These are phyloP conservation scores for Formica selysi DNA, from an alignment of 1,140 invertebrate genomes.

Conservation along the genomic window DNA sequence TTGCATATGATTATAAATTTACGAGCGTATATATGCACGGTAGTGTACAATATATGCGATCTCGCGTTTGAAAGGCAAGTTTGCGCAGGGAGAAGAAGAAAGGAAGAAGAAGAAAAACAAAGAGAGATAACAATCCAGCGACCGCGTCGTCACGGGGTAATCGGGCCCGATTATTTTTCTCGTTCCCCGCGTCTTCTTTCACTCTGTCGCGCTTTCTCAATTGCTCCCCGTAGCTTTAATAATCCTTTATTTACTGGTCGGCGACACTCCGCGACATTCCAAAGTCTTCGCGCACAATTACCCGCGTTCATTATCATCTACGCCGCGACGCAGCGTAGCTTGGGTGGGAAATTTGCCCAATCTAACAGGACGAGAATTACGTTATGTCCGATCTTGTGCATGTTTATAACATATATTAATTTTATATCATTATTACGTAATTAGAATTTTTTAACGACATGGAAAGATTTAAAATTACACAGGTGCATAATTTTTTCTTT, in stretches of 20 bases:
- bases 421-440: too few relatives aligned
- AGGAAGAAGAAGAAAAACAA: neutral
- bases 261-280: constrained; percentile 43
- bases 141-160: constrained; percentile 17
- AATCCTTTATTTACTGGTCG: constrained; percentile 54
- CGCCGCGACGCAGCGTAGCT: constrained; percentile 5
- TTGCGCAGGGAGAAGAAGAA: neutral
- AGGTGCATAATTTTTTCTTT: too few relatives aligned
- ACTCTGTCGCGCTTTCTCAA: constrained; percentile 43
- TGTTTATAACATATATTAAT: too few relatives aligned
- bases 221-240: constrained; percentile 25
- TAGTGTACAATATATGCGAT: neutral
- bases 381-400: neutral
- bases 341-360: constrained; percentile 11
- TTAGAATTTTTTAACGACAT: too few relatives aligned
- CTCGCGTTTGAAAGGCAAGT: neutral
- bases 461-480: too few relatives aligned
- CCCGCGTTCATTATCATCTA: constrained; percentile 51
- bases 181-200: constrained; percentile 31
- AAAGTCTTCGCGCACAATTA: constrained; percentile 60
- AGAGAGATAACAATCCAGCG: constrained; percentile 20
- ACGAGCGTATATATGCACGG: too few relatives aligned
- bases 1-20: too few relatives aligned
- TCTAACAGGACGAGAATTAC: constrained; percentile 19
- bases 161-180: constrained; percentile 46